These are phyloP conservation scores for Brachymystax lenok DNA, from an alignment of 2,797 vertebrate genomes.

Conservation along the genomic window DNA sequence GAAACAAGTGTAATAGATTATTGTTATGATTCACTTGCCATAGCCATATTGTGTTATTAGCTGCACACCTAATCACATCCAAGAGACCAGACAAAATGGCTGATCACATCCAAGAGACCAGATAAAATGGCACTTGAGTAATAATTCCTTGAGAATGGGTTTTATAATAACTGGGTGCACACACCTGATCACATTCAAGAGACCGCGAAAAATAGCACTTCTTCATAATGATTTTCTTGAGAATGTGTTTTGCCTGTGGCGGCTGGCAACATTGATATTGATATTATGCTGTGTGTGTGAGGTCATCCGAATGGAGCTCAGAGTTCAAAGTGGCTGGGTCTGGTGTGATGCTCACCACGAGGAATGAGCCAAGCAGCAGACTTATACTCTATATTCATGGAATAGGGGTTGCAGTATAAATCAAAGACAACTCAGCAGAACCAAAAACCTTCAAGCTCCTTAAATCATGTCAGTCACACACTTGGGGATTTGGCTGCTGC, in stretches of 20 bases:
- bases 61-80: constrained; percentile 14
- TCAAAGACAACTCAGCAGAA: constrained; percentile 56
- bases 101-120: constrained; percentile 18
- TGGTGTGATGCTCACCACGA: constrained; percentile 42
- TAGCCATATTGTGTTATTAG: background rate
- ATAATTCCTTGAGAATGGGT: background rate
- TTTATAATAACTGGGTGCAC: constrained; percentile 1
- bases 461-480: constrained; percentile 67
- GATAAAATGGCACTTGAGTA: background rate
- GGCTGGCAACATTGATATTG: constrained; percentile 5
- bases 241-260: constrained; percentile 9
- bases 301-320: background rate
- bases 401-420: constrained; percentile 45
- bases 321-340: constrained; percentile 33
- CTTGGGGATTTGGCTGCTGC: constrained; percentile 59
- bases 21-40: background rate
- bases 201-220: background rate
- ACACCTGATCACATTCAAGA: background rate
- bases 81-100: background rate
- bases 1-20: too few species aligned
- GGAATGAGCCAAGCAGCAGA: constrained; percentile 19
- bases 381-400: constrained; percentile 36
- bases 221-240: constrained; percentile 9
- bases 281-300: background rate
- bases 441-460: constrained; percentile 59